These are phyloP conservation scores for Lasaia peninsularis DNA, from an alignment of 1,140 invertebrate genomes.

Conservation along the genomic window DNA sequence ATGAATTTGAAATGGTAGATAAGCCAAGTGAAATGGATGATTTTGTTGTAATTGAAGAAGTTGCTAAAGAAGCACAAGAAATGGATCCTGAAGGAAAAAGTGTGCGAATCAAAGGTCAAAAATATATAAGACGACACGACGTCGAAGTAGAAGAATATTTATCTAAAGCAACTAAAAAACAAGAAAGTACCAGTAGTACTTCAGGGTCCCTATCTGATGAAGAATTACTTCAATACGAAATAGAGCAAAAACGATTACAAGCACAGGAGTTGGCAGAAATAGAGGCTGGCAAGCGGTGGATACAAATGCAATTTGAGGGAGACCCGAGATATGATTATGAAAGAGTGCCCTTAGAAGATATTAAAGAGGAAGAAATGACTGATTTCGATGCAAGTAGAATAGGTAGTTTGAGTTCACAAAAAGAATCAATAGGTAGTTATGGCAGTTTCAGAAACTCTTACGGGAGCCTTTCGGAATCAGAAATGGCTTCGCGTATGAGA, in stretches of 20 bases:
- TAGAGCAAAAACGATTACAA: slow-evolving; percentile 82
- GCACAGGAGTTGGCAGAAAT: slow-evolving; percentile 79
- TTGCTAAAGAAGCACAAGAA: slow-evolving; percentile 89
- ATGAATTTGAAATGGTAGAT: slow-evolving; percentile 93
- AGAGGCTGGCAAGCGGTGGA: slow-evolving; percentile 90
- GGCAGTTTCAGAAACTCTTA: slow-evolving; percentile 86
- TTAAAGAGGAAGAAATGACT: slow-evolving; percentile 92
- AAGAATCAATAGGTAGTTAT: slow-evolving; percentile 87
- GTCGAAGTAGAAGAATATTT: slow-evolving; percentile 87
- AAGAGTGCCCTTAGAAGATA: slow-evolving; percentile 90
- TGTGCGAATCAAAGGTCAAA: slow-evolving; percentile 80
- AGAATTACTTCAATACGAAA: slow-evolving; percentile 84
- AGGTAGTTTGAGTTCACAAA: slow-evolving; percentile 88
- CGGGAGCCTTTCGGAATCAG: slow-evolving; percentile 91
- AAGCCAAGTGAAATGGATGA: slow-evolving; percentile 91
- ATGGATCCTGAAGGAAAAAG: slow-evolving; percentile 89
- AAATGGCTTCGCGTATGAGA: slow-evolving; percentile 86
- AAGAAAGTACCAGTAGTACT: slow-evolving; percentile 79
- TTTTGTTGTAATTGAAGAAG: slow-evolving; percentile 91
- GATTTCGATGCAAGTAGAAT: slow-evolving; percentile 90
- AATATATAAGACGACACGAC: slow-evolving; percentile 80
- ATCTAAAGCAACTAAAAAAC: slow-evolving; percentile 68
- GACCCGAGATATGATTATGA: slow-evolving; percentile 84
- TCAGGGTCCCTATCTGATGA: slow-evolving; percentile 78
- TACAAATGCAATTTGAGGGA: slow-evolving; percentile 90